Conservation (phyloP, 2,113 vertebrate genomes). For the Rhadina sibilatrix region DNA sequence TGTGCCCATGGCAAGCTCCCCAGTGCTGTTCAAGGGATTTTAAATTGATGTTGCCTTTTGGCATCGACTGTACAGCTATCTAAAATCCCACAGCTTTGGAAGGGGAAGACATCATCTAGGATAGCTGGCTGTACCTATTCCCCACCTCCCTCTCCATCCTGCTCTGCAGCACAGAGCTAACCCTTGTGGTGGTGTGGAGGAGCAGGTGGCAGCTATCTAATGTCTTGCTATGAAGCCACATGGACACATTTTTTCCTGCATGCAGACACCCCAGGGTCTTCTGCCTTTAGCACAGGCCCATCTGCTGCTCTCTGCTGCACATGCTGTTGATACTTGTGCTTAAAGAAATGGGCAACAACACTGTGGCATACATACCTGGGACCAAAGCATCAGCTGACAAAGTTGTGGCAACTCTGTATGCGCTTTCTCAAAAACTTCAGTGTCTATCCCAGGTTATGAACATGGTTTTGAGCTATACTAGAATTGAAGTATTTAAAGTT, state of each 20-base stretch:
- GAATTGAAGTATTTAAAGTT: neutral
- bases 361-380: neutral
- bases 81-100: conserved; percentile 28
- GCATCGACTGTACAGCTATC: neutral
- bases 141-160: neutral
- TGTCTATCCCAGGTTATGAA: neutral
- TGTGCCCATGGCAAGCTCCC: neutral
- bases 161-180: neutral
- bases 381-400: neutral
- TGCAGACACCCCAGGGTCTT: conserved; percentile 41
- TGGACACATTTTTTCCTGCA: conserved; percentile 2
- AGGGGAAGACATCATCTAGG: neutral
- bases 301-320: conserved; percentile 16
- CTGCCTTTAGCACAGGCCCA: neutral
- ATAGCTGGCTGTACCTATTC: neutral
- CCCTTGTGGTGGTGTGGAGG: neutral
- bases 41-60: neutral
- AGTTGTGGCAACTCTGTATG: neutral
- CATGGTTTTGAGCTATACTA: neutral
- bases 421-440: neutral
- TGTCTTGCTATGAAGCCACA: conserved; percentile 10
- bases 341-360: neutral
- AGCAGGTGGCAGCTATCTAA: conserved; percentile 58
- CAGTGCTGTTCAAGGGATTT: neutral
- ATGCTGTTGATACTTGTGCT: neutral